phyloP scores from a whole-genome alignment of 2,797 vertebrate species.

The Emydoidea blandingii region DNA sequence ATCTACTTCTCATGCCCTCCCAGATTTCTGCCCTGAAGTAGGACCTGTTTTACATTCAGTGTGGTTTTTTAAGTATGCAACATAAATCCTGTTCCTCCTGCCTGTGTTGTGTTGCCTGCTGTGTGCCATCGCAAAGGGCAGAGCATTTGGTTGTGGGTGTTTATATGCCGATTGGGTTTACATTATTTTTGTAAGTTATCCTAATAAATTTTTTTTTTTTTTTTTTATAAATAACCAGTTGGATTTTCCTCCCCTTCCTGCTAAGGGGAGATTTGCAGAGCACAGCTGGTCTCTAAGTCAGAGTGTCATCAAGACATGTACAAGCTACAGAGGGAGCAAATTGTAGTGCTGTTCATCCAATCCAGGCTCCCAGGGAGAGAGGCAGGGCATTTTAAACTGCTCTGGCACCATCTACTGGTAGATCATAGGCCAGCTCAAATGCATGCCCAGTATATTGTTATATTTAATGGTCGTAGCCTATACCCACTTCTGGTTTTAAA shows the following conservation, averaged over 20 bases:
- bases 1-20: neutral
- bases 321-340: neutral
- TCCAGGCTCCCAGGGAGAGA: neutral
- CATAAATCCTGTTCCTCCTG: slow-evolving; percentile 75
- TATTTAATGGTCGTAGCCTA: neutral
- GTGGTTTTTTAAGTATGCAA: slow-evolving; percentile 55
- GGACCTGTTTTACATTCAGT: slow-evolving; percentile 45
- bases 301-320: neutral
- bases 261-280: rapidly evolving
- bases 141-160: neutral
- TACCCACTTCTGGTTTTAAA: neutral
- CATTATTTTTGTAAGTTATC: neutral
- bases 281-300: neutral
- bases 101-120: neutral
- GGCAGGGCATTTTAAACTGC: neutral
- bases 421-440: neutral
- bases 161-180: neutral
- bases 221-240: rapidly evolving
- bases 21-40: slow-evolving; percentile 49
- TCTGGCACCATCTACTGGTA: neutral
- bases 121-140: rapidly evolving
- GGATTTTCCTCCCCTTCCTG: neutral
- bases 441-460: neutral
- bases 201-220: neutral
- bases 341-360: neutral